A percentile compares a stretch with the other conserved stretches of the same genome.
phyloP scores from a whole-genome alignment of 2,797 vertebrate species.

The Prunella strophiata region DNA sequence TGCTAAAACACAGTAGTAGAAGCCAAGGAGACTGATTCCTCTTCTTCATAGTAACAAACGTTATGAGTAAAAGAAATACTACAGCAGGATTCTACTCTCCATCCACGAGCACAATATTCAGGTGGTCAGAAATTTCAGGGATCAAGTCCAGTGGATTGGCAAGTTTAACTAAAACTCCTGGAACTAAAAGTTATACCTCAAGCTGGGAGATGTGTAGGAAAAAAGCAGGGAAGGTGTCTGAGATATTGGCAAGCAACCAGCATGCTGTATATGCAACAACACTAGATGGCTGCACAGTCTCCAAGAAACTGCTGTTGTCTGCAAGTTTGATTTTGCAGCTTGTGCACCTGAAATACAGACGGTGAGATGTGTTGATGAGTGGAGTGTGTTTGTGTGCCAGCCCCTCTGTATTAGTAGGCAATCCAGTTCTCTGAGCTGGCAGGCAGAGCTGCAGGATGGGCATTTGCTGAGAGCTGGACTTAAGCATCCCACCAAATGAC shows the following conservation, averaged over 20 bases:
- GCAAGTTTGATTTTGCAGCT: neutral
- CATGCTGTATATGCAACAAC: neutral
- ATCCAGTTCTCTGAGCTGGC: neutral
- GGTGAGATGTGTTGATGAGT: neutral
- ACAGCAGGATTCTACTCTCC: neutral
- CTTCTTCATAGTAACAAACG: neutral
- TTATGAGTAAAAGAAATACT: neutral
- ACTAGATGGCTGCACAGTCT: conserved; percentile 43
- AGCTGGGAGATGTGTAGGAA: neutral
- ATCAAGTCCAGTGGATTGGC: neutral
- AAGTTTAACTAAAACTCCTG: neutral
- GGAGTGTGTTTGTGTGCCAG: neutral
- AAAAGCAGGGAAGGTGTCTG: neutral
- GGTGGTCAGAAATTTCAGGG: neutral
- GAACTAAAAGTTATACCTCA: neutral
- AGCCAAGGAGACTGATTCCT: neutral
- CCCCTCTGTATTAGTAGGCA: neutral
- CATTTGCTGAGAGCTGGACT: neutral
- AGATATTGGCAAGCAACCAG: neutral
- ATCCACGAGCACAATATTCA: neutral
- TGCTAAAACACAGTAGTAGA: neutral
- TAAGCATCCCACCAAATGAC: neutral
- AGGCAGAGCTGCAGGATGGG: neutral
- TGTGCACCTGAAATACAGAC: neutral
- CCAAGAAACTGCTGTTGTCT: neutral